Evolutionary conservation across 1,140 invertebrate genomes (phyloP), one percentile per base, ranked within the genome.

Genomic region (Platyscapa corneri): DNA sequence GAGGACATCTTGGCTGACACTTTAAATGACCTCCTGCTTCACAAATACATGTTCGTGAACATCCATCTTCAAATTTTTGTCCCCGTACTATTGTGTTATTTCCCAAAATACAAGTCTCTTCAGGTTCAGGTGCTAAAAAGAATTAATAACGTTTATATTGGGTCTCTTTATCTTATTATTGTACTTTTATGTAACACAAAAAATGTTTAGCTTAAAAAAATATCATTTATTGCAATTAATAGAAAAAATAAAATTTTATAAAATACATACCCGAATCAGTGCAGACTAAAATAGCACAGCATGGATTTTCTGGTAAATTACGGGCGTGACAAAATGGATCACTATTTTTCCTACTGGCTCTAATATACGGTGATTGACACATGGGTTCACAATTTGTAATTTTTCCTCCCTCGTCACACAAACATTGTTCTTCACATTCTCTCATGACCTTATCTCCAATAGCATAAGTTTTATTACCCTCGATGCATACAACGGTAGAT

Each of bases 281-380:
- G 89, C 96, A 97, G 42, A 94, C 92, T 86, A 96, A 93, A 56
- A 95, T 93, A 7, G 96, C 95, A 89, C 97, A 98, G 90, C 97
- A 98, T 46, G 95, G 95, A 89, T 97, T 96, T 60, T 96, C 95
- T 23, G 94, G 93, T 16, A 94, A 87, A 16, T 95, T 93, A 87
- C 95, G 95, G 87, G 97, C 96, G 67, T 94, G 94, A 89, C 97
- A 98, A 37, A 96, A 91, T 2, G 96, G 95, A 93, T 97, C 96
- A 53, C 94, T 94, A 78, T 95, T 92, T 83, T 94, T 93, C 89
- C 94, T 93, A 42, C 95, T 95, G 6, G 95, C 93, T 82, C 95
- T 93, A 84, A 96, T 94, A 72, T 94, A 95, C 8, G 95, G 95
- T 23, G 92, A 93, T 53, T 91, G 90, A 89, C 96, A 97, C 37